Conservation (phyloP, 2,797 vertebrate species). For the Gadopsis marmoratus region DNA sequence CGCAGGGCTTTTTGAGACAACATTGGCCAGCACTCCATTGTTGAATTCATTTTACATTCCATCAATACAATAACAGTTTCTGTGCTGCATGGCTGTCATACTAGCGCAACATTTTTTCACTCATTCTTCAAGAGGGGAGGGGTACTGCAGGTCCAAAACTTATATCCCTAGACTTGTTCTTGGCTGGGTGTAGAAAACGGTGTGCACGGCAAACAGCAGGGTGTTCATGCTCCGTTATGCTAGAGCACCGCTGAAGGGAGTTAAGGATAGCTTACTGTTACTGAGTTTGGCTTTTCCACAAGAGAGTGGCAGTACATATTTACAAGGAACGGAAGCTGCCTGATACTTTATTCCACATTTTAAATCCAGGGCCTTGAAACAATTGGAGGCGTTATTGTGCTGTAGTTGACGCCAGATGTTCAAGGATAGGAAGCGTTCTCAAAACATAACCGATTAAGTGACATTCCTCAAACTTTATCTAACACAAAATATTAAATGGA, state of each 20-base stretch:
- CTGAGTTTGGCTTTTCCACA: conserved; percentile 10
- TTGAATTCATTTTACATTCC: conserved; percentile 53
- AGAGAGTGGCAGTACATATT: conserved; percentile 6
- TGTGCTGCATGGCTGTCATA: conserved; percentile 28
- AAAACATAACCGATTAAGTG: background rate
- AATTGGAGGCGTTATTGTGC: background rate
- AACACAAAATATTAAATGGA: background rate
- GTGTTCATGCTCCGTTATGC: conserved; percentile 24
- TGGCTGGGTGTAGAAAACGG: conserved; percentile 43
- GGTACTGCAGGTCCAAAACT: conserved; percentile 22
- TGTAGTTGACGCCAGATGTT: background rate
- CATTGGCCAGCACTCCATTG: conserved; percentile 12
- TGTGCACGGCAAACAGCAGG: conserved; percentile 28
- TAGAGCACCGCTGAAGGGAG: conserved; percentile 6
- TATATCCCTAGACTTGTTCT: conserved; percentile 39
- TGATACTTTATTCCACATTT: conserved; percentile 10
- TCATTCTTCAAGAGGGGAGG: conserved; percentile 19
- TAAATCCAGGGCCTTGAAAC: background rate
- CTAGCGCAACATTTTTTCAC: conserved; percentile 43
- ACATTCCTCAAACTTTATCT: background rate
- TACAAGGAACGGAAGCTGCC: background rate
- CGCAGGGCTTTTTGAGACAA: conserved; percentile 9
- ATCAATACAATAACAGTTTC: conserved; percentile 25
- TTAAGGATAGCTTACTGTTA: conserved; percentile 13
- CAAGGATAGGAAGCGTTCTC: background rate